Evolutionary conservation across 1,140 invertebrate genomes (phyloP).

Genomic region (Ceratoteleas bidentatus): DNA sequence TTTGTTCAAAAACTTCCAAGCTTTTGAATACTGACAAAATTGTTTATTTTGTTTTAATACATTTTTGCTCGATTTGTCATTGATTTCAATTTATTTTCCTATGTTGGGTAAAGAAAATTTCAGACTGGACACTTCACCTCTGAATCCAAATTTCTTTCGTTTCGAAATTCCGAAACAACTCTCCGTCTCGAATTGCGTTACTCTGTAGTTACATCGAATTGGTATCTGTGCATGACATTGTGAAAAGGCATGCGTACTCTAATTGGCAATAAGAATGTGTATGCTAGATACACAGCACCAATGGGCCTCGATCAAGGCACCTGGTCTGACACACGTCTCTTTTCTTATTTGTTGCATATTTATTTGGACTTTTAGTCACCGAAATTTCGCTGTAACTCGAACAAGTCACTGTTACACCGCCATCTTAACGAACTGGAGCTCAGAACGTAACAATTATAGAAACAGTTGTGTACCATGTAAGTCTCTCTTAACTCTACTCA

Average conservation of each 20-base stretch:
- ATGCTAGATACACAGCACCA: slow-evolving; percentile 24
- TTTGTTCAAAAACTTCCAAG: too few relatives aligned
- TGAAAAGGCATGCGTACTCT: slow-evolving; percentile 43
- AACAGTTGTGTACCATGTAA: slow-evolving; percentile 80
- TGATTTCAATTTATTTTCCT: too few relatives aligned
- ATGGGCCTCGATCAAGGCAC: slow-evolving; percentile 35
- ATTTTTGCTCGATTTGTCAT: too few relatives aligned
- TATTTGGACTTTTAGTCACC: slow-evolving; percentile 81
- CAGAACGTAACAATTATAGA: slow-evolving; percentile 80
- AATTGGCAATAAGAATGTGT: slow-evolving; percentile 30
- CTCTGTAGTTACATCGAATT: background rate
- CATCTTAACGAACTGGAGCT: slow-evolving; percentile 82
- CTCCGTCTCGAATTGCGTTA: too few relatives aligned
- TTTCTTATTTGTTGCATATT: slow-evolving; percentile 82
- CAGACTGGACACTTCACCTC: too few relatives aligned
- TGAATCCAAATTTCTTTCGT: too few relatives aligned
- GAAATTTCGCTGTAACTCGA: slow-evolving; percentile 82
- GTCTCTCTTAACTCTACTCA: slow-evolving; percentile 75
- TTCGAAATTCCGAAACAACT: too few relatives aligned
- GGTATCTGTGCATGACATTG: slow-evolving; percentile 2
- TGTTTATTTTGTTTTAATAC: too few relatives aligned
- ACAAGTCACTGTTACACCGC: slow-evolving; percentile 81
- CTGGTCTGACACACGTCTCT: slow-evolving; percentile 70
- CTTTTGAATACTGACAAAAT: too few relatives aligned
- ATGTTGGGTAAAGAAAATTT: too few relatives aligned